phyloP scores from a whole-genome alignment of 1,140 invertebrate species.

The Matsumurasca onukii region DNA sequence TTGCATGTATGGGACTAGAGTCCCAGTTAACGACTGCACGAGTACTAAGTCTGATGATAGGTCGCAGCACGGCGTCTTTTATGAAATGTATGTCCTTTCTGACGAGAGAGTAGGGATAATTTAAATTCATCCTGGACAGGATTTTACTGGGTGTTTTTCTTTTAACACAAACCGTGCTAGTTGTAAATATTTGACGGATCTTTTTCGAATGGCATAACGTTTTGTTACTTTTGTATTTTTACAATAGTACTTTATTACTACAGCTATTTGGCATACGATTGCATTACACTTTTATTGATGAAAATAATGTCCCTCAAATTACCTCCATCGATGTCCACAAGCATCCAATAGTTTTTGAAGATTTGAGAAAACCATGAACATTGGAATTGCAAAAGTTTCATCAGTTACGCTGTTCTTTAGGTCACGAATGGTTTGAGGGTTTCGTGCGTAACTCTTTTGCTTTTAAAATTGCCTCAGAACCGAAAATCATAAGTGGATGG shows the following conservation, averaged over 20 bases:
- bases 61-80: no score
- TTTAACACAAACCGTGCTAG: neutral
- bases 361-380: neutral
- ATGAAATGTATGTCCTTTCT: no score
- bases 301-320: neutral
- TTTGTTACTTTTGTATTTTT: neutral
- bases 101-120: no score
- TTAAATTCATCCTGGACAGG: no score
- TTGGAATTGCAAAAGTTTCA: neutral
- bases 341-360: neutral
- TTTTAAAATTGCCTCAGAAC: neutral
- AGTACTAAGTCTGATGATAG: no score
- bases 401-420: neutral
- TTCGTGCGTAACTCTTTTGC: neutral
- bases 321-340: neutral
- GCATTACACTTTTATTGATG: neutral
- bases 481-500: neutral
- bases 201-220: neutral
- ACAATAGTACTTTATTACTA: neutral
- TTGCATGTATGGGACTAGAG: no score
- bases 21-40: no score
- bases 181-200: neutral
- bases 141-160: no score
- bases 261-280: neutral
- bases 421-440: neutral